A percentile compares a stretch with the other conserved stretches of the same genome.
These are phyloP conservation scores for Nesospiza acunhae DNA, from an alignment of 2,113 vertebrate genomes.

Conservation along the genomic window DNA sequence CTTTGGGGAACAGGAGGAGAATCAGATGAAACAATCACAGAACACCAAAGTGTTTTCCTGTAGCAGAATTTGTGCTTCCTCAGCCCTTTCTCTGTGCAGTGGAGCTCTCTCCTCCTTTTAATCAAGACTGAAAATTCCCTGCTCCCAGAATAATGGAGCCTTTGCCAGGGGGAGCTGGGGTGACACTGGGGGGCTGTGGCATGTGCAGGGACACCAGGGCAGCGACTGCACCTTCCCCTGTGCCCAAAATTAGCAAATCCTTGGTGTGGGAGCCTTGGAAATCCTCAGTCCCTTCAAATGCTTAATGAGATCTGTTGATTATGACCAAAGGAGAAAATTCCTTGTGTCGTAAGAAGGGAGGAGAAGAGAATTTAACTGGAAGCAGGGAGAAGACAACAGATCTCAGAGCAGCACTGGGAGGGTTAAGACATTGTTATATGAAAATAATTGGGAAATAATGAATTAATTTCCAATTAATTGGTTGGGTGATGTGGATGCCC, in stretches of 20 bases:
- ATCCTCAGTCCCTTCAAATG: background rate
- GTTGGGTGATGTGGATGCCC: background rate
- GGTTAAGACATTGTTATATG: background rate
- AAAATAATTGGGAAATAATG: conserved; percentile 7
- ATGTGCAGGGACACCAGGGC: accelerated
- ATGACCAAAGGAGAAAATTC: background rate
- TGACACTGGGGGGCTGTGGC: background rate
- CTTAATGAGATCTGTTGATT: background rate
- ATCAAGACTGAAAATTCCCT: background rate
- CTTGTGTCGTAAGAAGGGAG: background rate
- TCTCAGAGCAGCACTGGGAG: background rate
- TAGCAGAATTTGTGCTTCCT: background rate
- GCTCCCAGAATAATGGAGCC: background rate
- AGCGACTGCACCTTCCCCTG: background rate
- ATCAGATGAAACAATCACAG: background rate
- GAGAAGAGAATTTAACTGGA: background rate
- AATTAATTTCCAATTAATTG: background rate
- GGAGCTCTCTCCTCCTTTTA: background rate
- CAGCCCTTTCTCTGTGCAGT: background rate
- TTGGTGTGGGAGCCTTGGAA: background rate
- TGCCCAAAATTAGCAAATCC: background rate
- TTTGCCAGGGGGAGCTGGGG: background rate
- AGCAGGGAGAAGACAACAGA: background rate
- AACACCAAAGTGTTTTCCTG: background rate
- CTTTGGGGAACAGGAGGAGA: background rate